Evolutionary conservation across 1,140 invertebrate genomes (phyloP).

Genomic region (Oryctes rhinoceros): DNA sequence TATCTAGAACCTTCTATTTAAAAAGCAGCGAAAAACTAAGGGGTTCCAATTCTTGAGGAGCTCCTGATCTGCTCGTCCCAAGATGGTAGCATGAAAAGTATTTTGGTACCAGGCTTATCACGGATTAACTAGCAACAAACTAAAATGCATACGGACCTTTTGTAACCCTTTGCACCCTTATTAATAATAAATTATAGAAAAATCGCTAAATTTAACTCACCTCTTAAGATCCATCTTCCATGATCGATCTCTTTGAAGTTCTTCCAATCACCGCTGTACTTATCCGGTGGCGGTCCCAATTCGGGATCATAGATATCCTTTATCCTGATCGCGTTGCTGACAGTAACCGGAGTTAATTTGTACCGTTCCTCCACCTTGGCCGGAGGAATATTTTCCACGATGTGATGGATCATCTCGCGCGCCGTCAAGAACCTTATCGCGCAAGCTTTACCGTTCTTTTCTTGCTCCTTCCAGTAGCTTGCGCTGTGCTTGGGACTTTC

Average conservation of each 20-base stretch:
- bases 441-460: conserved; percentile 53
- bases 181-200: too few species aligned
- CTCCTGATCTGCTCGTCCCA: too few species aligned
- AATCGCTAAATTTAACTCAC: conserved; percentile 39
- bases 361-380: conserved; percentile 50
- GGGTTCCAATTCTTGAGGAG: too few species aligned
- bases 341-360: conserved; percentile 49
- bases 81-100: too few species aligned
- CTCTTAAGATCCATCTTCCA: conserved; percentile 57
- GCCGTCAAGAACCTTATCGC: conserved; percentile 53
- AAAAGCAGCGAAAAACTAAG: too few species aligned
- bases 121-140: too few species aligned
- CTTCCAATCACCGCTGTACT: conserved; percentile 54
- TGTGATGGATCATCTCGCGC: conserved; percentile 52
- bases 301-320: conserved; percentile 52
- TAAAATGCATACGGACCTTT: too few species aligned
- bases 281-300: conserved; percentile 11
- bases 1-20: too few species aligned
- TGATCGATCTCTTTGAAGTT: conserved; percentile 55
- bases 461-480: conserved; percentile 44
- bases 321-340: conserved; percentile 49
- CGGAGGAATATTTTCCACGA: conserved; percentile 55
- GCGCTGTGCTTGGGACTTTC: conserved; percentile 38
- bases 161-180: too few species aligned
- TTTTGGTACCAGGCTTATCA: too few species aligned